These are phyloP conservation scores for Linurgus olivaceus DNA, from an alignment of 2,797 vertebrate species.

Conservation along the genomic window DNA sequence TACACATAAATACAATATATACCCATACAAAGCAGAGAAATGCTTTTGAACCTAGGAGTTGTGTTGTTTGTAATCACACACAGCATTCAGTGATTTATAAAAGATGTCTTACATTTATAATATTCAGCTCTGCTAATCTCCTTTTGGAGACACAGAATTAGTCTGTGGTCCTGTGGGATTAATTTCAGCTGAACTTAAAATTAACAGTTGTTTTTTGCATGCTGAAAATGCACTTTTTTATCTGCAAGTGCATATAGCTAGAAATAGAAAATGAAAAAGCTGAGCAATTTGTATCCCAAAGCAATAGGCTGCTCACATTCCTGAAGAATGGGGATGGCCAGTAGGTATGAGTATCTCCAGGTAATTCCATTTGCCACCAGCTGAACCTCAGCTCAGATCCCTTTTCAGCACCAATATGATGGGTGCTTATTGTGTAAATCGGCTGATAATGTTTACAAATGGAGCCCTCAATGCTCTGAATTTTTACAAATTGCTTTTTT, in stretches of 20 bases:
- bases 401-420: conserved; percentile 25
- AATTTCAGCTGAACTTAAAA: background rate
- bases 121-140: background rate
- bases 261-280: conserved; percentile 28
- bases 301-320: background rate
- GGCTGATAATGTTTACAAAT: conserved; percentile 39
- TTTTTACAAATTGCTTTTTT: conserved; percentile 70
- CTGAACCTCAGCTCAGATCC: conserved; percentile 22
- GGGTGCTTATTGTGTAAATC: conserved; percentile 69
- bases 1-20: background rate
- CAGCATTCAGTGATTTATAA: background rate
- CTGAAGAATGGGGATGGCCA: background rate
- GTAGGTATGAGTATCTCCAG: background rate
- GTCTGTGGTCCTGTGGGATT: background rate
- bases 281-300: background rate
- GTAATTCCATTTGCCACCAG: conserved; percentile 53
- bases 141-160: background rate
- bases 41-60: background rate
- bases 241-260: conserved; percentile 1
- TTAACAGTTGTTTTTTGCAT: background rate
- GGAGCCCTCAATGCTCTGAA: conserved; percentile 56
- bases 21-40: background rate
- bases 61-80: background rate
- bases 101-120: background rate
- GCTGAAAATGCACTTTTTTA: conserved; percentile 31